Base-by-base conservation (phyloP, 1,140 invertebrate species). In the Cydia amplana region DNA sequence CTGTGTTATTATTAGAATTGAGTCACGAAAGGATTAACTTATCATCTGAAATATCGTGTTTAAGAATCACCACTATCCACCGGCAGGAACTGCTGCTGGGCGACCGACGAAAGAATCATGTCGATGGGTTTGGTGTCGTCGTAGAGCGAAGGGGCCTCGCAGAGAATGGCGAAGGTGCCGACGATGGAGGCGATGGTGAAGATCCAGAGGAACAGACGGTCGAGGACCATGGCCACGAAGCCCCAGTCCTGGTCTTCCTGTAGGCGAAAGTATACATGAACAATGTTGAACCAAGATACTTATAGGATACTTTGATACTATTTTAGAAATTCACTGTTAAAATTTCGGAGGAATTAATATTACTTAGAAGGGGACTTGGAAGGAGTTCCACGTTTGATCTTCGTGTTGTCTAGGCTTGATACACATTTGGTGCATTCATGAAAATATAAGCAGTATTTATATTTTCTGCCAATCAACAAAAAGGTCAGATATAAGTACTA, bases 231-330 rank as follows among this genome's bases (percentile, higher is more conserved):
- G 18, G 99, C 99, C 4, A 99, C 98, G 90, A 99, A 99, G 72
- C 98, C 98, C 99, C 99, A 99, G 89, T 99, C 99, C 94, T 98
- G 97, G 93, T 98, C 97, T 90, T 98, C 97, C 97, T 98, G 91
- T 78, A 91, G 28, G 60, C 16, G 16, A 23, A 43, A 25, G 2
- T 0, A 9, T 20, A 73, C 18, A 51, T 12, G 43, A 63, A 36
- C n/a, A 49, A 46, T 46, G 43, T 46, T 46, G 43, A 46, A 7
- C 43, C 7, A 40, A 40, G 43, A 46, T 46, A 46, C 14, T 6
- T 32, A 32, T 32, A 32, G 5, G 5, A 32, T 32, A 40, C 36
- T 40, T 9, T 0, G 28, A 32, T 32, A 32, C 32, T 32, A 10
- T 40, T 40, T 10, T 40, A 40, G 36, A 40, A 40, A 40, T 40